Evolutionary conservation across 2,888 invertebrate genomes (phyloP), one percentile per base, ranked within the genome.

Genomic region (Chrysolina haemoptera): DNA sequence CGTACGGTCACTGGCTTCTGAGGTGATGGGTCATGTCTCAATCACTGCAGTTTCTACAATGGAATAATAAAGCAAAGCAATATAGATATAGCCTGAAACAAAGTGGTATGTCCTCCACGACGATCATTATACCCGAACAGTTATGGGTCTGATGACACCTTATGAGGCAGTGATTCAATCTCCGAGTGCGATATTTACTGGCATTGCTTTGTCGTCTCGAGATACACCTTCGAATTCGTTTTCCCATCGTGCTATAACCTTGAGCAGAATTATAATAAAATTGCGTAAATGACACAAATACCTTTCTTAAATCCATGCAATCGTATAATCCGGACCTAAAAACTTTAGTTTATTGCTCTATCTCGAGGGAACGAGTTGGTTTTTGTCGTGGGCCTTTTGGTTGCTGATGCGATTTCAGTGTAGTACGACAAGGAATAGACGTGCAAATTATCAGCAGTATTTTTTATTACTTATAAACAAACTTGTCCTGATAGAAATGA

Each of bases 261-360:
- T 20, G 20, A 20, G 20, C 46, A 20, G 50, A 71, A 67, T 59
- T 65, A 71, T 66, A 62, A 75, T 71, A 75, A 74, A 74, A 18
- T 55, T 67, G 66, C 70, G 68, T 76, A 50, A 50, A 53, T 67
- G 67, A 40, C 53, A 20, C 27, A 73, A 75, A 76, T 70, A 64
- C 53, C 50, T 46, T 63, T 55, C 74, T 70, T 68, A 73, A 66
- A 65, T 68, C 20, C 65, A 50, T n/a, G 71, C 64, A 41, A 72
- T 72, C 43, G 59, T 65, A 72, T 72, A 73, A 74, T 62, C 69
- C 55, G 70, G 59, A 73, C 67, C 74, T 80, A 76, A 80, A 78
- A 71, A 77, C 64, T 71, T 71, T 79, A 75, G 71, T 80, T 80
- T 80, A 80, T 79, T 77, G 74, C 79, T 78, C 74, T 76, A 75